These are phyloP conservation scores for Morpho deidamia DNA, from an alignment of 2,888 invertebrate species.

Conservation along the genomic window DNA sequence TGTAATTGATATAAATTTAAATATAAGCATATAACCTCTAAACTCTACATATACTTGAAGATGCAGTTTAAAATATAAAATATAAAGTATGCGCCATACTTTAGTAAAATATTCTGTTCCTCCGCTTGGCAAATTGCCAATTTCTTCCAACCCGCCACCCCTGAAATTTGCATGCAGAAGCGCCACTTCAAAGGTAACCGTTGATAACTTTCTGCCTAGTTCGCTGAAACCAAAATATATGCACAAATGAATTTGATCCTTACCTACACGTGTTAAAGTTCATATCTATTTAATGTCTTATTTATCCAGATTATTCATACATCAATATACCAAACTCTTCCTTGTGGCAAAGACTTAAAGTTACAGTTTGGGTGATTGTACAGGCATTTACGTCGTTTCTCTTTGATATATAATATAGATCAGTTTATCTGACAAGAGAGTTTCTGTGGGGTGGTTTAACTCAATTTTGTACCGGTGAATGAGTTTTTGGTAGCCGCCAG, in stretches of 20 bases:
- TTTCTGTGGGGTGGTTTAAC: conserved; percentile 59
- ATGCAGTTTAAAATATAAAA: neutral
- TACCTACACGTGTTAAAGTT: neutral
- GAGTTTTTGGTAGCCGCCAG: conserved; percentile 77
- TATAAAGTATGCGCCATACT: neutral
- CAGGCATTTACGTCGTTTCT: conserved; percentile 14
- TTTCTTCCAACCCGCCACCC: conserved; percentile 41
- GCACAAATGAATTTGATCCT: conserved; percentile 18
- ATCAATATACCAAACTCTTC: neutral
- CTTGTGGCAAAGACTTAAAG: neutral
- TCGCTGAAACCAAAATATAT: conserved; percentile 13
- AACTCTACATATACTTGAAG: neutral
- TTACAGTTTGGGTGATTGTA: conserved; percentile 7
- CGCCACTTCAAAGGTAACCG: conserved; percentile 74
- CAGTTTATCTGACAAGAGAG: conserved; percentile 59
- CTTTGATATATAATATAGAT: conserved; percentile 33
- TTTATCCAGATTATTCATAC: neutral
- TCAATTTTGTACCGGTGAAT: conserved; percentile 73
- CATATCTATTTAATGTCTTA: conserved; percentile 19
- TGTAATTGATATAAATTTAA: no score
- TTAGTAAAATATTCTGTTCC: conserved; percentile 10
- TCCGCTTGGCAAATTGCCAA: conserved; percentile 48
- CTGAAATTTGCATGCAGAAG: conserved; percentile 75
- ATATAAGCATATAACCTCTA: no score
- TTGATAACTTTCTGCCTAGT: conserved; percentile 52